These are phyloP conservation scores for Dione juno DNA, from an alignment of 2,888 invertebrate species.

Conservation along the genomic window DNA sequence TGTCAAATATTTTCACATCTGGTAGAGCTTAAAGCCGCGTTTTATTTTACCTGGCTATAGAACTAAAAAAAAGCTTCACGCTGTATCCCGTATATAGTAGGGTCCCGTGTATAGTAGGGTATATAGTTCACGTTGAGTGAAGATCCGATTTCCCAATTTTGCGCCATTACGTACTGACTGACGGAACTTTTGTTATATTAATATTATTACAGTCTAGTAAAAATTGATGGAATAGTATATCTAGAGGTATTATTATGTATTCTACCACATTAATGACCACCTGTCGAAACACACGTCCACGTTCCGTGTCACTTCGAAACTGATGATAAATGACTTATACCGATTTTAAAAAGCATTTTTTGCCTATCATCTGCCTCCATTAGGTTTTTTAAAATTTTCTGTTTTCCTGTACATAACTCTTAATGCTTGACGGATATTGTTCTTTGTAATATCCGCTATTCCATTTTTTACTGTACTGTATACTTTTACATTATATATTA, in stretches of 20 bases:
- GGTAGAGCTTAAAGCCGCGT: too few relatives aligned
- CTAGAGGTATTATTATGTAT: neutral
- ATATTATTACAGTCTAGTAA: too few relatives aligned
- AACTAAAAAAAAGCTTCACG: too few relatives aligned
- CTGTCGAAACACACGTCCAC: slow-evolving; percentile 11
- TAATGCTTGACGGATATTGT: slow-evolving; percentile 31
- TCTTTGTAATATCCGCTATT: slow-evolving; percentile 29
- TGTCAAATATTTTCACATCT: too few relatives aligned
- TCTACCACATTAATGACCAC: slow-evolving; percentile 4
- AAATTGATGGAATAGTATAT: too few relatives aligned
- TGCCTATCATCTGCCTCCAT: slow-evolving; percentile 20
- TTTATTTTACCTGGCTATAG: too few relatives aligned
- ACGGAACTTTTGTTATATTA: too few relatives aligned
- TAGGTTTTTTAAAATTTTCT: slow-evolving; percentile 24
- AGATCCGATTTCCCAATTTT: too few relatives aligned
- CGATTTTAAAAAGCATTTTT: slow-evolving; percentile 1
- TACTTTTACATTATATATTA: neutral
- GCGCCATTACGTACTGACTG: too few relatives aligned
- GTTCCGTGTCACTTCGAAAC: slow-evolving; percentile 6
- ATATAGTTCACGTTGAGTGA: too few relatives aligned
- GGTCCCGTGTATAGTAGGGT: too few relatives aligned
- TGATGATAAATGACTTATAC: slow-evolving; percentile 10
- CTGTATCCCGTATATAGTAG: too few relatives aligned
- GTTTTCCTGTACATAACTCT: slow-evolving; percentile 27
- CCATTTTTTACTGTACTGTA: neutral